Evolutionary conservation across 2,113 vertebrate species (phyloP), one percentile per base, ranked within the genome.

Genomic region (Eurystomus gularis): DNA sequence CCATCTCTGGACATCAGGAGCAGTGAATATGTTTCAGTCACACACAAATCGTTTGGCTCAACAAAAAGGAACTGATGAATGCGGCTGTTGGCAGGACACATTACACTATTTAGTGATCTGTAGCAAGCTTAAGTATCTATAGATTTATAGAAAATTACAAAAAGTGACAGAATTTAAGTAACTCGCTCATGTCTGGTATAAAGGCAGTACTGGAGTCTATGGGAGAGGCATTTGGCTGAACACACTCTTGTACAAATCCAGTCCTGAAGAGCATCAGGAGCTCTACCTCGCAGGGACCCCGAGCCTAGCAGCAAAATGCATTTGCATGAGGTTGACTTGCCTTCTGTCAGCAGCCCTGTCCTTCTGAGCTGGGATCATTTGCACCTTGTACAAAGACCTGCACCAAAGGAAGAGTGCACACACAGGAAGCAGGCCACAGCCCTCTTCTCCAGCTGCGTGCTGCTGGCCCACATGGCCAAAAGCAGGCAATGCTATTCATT

Each of bases 1-100:
- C 37, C 6, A 0, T 26, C 75, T 65, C 44, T 4, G 3, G 26
- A 54, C 21, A 3, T 21, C 49, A 17, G 44, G 40, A 71, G 51
- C 5, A 0, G 10, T 16, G 28, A 37, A 24, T 4, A 11, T 10
- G 31, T 37, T 76, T 37, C 21, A 49, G 73, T 48, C 39, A 76
- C 1, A 0, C 40, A 42, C 51, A 48, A 65, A 58, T 54, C 1
- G 0, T 70, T 48, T n/a, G 69, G 55, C 55, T 80, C 39, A 7
- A 10, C 62, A 40, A 49, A 55, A 77, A 49, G 9, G 13, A 81
- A 24, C 31, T 6, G 28, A 24, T 61, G 69, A 25, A 51, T n/a
- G 46, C 10, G 8, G 1, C 64, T 71, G 46, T 35, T 68, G 64
- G 62, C n/a, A 37, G 35, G 75, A 76, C 46, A 23, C 39, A 7